Evolutionary conservation across 2,113 vertebrate genomes (phyloP).

Genomic region (Neodontobutis hainanensis): DNA sequence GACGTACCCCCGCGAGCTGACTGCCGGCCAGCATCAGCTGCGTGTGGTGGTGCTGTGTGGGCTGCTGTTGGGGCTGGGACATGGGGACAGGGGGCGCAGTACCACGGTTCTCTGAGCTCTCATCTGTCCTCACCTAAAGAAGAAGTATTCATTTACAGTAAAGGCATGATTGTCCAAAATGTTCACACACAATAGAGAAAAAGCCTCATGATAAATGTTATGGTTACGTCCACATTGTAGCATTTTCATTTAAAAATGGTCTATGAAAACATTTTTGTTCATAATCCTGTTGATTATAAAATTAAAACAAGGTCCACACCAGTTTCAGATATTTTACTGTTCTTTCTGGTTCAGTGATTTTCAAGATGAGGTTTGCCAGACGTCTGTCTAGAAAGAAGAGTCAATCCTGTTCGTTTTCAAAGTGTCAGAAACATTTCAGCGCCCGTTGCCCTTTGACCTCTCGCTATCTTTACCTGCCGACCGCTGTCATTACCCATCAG

Average conservation of each 20-base stretch:
- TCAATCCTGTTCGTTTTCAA: slow-evolving; percentile 27
- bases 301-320: too few relatives aligned
- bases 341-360: background rate
- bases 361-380: background rate
- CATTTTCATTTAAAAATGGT: too few relatives aligned
- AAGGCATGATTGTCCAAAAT: background rate
- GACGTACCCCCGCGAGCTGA: slow-evolving; percentile 89
- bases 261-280: too few relatives aligned
- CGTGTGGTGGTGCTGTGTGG: slow-evolving; percentile 85
- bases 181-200: too few relatives aligned
- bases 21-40: slow-evolving; percentile 91
- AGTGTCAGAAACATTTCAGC: slow-evolving; percentile 30
- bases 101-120: slow-evolving; percentile 69
- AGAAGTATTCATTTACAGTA: background rate
- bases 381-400: slow-evolving; percentile 15
- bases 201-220: too few relatives aligned
- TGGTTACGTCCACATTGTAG: too few relatives aligned
- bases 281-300: too few relatives aligned
- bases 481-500: slow-evolving; percentile 35
- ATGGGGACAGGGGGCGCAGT: slow-evolving; percentile 53
- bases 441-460: slow-evolving; percentile 44
- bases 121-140: slow-evolving; percentile 80
- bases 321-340: too few relatives aligned
- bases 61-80: slow-evolving; percentile 69
- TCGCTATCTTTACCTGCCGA: slow-evolving; percentile 9